Base-by-base conservation (phyloP, 2,888 invertebrate species). In the Germaria angustata region DNA sequence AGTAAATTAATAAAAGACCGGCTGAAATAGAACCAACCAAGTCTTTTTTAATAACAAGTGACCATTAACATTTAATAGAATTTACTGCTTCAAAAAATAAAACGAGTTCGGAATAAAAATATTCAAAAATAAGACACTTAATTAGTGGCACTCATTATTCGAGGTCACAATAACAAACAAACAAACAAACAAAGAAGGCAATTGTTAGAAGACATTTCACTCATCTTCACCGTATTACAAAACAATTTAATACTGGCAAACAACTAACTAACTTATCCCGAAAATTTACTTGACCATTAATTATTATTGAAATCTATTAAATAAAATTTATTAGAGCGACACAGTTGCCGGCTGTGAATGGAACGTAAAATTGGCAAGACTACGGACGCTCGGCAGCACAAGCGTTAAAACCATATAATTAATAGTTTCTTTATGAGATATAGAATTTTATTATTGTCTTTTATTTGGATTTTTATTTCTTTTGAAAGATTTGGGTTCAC, bases 51-150 rank as follows among this genome's bases (percentile, higher is more conserved):
- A 17, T 36, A 59, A 59, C 57, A 51, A 68, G 22, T 73, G 15
- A 44, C 41, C 77, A 73, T 41, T 59, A 51, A 57, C 53, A 49
- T 51, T 68, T 51, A 61, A 41, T 68, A 32, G 20, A 59, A 22
- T 59, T 69, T 17, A n/a, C 13, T 46, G 6, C 20, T 34, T 32
- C 20, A 8, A 28, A 36, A 15, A 13, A 13, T 41, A n/a, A 53
- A 28, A 71, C 17, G 6, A 46, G 59, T 24, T 49, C 15, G 7
- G 28, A 24, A 49, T 49, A 39, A 39, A 20, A 49, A 44, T 55
- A 36, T 15, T 6, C 0, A 39, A 61, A 44, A 36, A 59, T 6
- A 59, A 46, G n/a, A 39, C 9, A 51, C 17, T 61, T 72, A 61
- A 73, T 63, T 51, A 72, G 49, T 72, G 72, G 28, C 9, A 34